These are phyloP conservation scores for Achroia grisella DNA, from an alignment of 1,140 invertebrate species.

Conservation along the genomic window DNA sequence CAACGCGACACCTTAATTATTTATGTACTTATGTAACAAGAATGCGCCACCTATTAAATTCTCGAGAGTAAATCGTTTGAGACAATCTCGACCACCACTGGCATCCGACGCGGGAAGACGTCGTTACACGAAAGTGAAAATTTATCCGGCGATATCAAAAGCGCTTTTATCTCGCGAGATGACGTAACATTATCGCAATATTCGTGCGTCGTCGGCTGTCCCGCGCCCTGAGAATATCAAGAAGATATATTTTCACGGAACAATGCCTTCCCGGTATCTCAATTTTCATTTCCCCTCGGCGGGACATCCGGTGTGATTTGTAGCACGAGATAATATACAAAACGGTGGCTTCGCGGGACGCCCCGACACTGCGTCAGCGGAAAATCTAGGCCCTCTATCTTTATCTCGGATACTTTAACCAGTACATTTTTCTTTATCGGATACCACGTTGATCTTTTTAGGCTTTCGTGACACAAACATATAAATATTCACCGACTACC, in stretches of 20 bases:
- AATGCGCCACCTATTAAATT: background rate
- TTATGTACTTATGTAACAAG: background rate
- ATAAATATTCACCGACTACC: conserved; percentile 3
- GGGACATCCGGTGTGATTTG: conserved; percentile 64
- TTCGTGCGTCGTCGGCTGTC: conserved; percentile 48
- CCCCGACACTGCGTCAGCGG: conserved; percentile 41
- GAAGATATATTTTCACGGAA: conserved; percentile 67
- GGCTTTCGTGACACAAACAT: conserved; percentile 20
- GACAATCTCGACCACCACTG: conserved; percentile 6
- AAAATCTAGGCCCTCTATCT: conserved; percentile 39
- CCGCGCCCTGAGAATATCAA: conserved; percentile 57
- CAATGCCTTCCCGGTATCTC: conserved; percentile 63
- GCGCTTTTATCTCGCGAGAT: conserved; percentile 41
- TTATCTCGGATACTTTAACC: conserved; percentile 38
- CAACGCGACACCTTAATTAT: no score
- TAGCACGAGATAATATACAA: conserved; percentile 66
- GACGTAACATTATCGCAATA: conserved; percentile 56
- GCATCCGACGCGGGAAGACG: conserved; percentile 5
- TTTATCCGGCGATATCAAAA: conserved; percentile 44
- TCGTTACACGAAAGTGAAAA: conserved; percentile 37
- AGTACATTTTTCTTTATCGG: conserved; percentile 37
- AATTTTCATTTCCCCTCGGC: conserved; percentile 65
- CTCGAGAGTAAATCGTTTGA: conserved; percentile 10
- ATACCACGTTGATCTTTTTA: conserved; percentile 24
- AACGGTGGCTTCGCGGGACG: conserved; percentile 51